Evolutionary conservation across 2,797 vertebrate genomes (phyloP), one percentile per base, ranked within the genome.

Genomic region (Peromyscus aztecus): DNA sequence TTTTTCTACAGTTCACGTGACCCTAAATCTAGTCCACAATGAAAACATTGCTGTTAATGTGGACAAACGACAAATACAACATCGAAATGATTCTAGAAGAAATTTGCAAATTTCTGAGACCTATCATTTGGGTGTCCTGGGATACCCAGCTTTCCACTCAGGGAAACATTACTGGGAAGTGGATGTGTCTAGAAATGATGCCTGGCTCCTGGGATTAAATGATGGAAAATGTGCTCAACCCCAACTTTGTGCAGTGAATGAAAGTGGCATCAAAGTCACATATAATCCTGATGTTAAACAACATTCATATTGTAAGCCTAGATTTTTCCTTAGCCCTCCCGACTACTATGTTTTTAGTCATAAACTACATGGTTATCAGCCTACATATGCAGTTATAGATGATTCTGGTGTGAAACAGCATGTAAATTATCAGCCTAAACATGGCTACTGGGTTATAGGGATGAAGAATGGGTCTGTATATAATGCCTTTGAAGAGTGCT

Each of bases 361-460:
- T 29, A 67, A 24, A 52, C 49, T 1, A 1, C 49, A 52, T 65
- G 10, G 2, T 29, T 81, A 73, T 94, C 76, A 77, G 13, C 85
- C 76, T 88, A 31, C 12, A 61, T 1, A 16, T 12, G 12, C 49
- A 12, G 49, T 52, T 52, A 3, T 78, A 67, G 1, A 16, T 67
- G 4, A 34, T 31, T 49, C 27, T 46, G 3, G 23, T 4, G 6
- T 1, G 49, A 21, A 23, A 34, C 40, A 67, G 4, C 1, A 6
- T 65, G 2, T 0, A 34, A 83, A 4, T 29, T 90, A 73, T 94
- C 76, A 76, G 13, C 88, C 76, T 67, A n/a, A 24, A 67, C 0
- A 10, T 85, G 81, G 94, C n/a, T 96, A 52, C 61, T 96, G 77
- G 77, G 73, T 94, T n/a, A 96, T 94, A 86, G 75, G 61, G 23